Percentiles rank a stretch among this genome's conserved stretches.
These are phyloP conservation scores for Paracyprichromis sp. DNA, from an alignment of 2,113 vertebrate genomes.

Conservation along the genomic window DNA sequence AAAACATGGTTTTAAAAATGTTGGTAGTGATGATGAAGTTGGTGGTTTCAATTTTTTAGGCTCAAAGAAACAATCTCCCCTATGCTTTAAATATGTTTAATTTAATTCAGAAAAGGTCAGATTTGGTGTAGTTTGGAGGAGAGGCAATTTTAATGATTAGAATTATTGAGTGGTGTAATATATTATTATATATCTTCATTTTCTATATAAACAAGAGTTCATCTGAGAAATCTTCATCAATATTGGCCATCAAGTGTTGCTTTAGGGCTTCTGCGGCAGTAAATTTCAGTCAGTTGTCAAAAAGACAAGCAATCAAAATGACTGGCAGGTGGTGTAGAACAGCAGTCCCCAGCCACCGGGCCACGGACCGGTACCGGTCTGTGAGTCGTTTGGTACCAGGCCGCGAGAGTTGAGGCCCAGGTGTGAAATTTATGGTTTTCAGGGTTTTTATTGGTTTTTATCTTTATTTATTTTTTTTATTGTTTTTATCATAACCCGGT, in stretches of 20 bases:
- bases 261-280: background rate
- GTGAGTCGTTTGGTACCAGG: background rate
- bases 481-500: background rate
- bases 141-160: background rate
- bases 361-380: background rate
- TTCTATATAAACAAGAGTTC: background rate
- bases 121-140: background rate
- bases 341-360: background rate
- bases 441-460: background rate
- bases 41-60: background rate
- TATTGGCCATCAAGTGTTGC: background rate
- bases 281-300: background rate
- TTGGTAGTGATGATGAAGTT: background rate
- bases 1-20: background rate
- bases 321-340: background rate
- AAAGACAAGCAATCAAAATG: background rate
- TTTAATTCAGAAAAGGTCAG: background rate
- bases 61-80: background rate
- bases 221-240: background rate
- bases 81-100: background rate
- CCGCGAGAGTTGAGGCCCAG: background rate
- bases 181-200: background rate
- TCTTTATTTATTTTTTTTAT: fast-evolving
- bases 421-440: background rate
- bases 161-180: background rate